Base-by-base conservation (phyloP, 1,140 invertebrate species). In the Cyphomyrmex costatus region DNA sequence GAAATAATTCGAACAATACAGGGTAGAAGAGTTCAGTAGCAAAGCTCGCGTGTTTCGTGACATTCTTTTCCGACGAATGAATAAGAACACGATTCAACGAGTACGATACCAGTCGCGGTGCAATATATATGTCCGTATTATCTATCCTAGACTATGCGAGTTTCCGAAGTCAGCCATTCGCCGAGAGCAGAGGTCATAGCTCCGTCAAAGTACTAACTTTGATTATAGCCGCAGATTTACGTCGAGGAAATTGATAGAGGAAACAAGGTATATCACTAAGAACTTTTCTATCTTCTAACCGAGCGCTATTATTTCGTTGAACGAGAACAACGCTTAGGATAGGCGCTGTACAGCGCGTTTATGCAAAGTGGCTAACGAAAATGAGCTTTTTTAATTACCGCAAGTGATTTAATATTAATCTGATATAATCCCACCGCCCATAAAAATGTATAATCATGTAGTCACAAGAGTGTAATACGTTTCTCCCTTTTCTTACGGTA, bases 221-320 rank as follows among this genome's bases (percentile, higher is more conserved):
- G 89, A 90, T 90, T 89, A 90, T 87, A 51, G 85, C 60, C 58
- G 89, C 70, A 74, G 85, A 89, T 90, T 90, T 89, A 88, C 65
- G 51, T 80, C 66, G 88, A 53, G 88, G 66, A 89, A 90, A 90
- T 90, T 89, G 88, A 87, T 79, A 80, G 73, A 73, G 78, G 46
- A 90, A 84, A 89, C 86, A 87, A 89, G 76, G 73, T 78, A 56
- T 46, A 84, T 79, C 60, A 51, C 56, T 66, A 42, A 56, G n/a
- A 78, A 68, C 42, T 88, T 88, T 88, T 85, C 68, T 73, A 49
- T 85, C 68, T 27, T 58, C 77, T 12, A 3, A 24, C 19, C 24
- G 46, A 49, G 24, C 58, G 66, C 46, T 33, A 65, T 56, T 61
- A 53, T 71, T 80, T 71, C 33, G 21, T 42, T 21, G 46, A 71